Evolutionary conservation across 2,888 invertebrate species (phyloP).

Genomic region (Machimus rusticus): DNA sequence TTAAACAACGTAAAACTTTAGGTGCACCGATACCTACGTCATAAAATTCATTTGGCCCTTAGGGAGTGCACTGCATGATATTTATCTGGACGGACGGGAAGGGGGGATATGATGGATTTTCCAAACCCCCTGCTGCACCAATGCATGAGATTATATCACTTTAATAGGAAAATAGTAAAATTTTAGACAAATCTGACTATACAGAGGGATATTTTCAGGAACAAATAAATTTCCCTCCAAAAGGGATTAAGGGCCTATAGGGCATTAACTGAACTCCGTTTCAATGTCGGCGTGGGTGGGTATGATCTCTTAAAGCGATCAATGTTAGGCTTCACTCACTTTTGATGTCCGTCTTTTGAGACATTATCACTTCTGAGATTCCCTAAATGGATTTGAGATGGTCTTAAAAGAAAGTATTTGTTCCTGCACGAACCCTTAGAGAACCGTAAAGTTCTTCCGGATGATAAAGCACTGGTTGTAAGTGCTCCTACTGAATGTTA

Average conservation of each 20-base stretch:
- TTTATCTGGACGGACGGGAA: neutral
- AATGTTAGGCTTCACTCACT: neutral
- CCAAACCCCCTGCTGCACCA: neutral
- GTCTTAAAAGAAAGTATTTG: neutral
- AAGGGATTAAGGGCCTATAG: neutral
- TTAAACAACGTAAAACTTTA: constrained; percentile 18
- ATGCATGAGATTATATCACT: neutral
- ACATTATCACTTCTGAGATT: neutral
- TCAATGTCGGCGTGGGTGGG: neutral
- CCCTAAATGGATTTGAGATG: neutral
- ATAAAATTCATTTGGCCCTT: constrained; percentile 9
- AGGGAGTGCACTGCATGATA: neutral
- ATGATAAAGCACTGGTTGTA: neutral
- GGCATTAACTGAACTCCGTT: neutral
- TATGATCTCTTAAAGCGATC: neutral
- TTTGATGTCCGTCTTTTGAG: neutral
- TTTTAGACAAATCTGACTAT: neutral
- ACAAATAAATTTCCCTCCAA: neutral
- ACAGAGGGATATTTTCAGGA: neutral
- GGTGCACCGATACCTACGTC: neutral
- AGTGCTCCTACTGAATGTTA: neutral
- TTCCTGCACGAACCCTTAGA: neutral
- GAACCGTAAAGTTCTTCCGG: neutral
- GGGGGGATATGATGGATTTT: neutral
- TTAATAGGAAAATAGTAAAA: neutral